phyloP scores from a whole-genome alignment of 2,113 vertebrate genomes.

The Hiodon alosoides region DNA sequence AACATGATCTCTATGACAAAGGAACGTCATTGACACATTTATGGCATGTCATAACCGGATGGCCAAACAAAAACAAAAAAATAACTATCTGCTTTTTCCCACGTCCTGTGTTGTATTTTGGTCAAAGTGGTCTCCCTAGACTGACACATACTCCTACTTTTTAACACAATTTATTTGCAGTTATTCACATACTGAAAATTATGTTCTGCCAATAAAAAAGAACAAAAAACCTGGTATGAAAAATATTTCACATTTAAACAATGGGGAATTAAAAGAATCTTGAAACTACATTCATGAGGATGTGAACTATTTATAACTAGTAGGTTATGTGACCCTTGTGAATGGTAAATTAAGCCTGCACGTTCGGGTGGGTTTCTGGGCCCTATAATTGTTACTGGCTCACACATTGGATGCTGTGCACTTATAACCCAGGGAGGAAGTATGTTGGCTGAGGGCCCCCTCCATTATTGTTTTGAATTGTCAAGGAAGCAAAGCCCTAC shows the following conservation, averaged over 20 bases:
- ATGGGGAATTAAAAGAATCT: not conserved
- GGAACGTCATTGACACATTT: too few species aligned
- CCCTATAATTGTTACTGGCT: not conserved
- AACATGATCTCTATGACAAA: too few species aligned
- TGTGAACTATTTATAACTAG: not conserved
- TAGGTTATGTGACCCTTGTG: not conserved
- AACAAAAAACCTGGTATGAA: not conserved
- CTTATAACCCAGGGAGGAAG: constrained; percentile 33
- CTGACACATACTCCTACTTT: too few species aligned
- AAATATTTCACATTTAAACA: not conserved
- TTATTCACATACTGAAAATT: too few species aligned
- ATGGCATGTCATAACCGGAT: too few species aligned
- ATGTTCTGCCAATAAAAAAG: too few species aligned
- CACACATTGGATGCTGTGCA: not conserved
- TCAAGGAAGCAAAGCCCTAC: constrained; percentile 45
- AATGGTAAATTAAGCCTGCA: not conserved
- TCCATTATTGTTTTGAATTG: constrained; percentile 38
- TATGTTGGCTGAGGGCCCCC: constrained; percentile 28
- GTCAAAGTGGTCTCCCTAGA: too few species aligned
- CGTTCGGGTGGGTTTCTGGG: not conserved
- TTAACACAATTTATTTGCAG: too few species aligned
- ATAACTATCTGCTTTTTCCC: too few species aligned
- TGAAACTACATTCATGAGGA: too few species aligned
- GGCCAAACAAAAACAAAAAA: too few species aligned
- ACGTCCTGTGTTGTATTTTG: too few species aligned